phyloP scores from a whole-genome alignment of 2,888 invertebrate species.

The Drosophila monieri region DNA sequence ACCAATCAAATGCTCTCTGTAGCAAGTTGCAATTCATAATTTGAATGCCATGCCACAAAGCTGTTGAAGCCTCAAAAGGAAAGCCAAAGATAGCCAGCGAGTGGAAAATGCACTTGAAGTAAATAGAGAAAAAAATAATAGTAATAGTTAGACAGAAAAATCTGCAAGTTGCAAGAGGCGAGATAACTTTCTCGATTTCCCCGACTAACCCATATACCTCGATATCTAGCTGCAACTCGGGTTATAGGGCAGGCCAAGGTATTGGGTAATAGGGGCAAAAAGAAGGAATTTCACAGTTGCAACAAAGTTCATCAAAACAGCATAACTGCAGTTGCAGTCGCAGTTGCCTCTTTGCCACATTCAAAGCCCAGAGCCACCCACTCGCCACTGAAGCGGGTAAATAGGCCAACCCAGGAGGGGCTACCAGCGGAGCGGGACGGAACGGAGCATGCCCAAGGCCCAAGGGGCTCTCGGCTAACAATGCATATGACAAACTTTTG shows the following conservation, averaged over 20 bases:
- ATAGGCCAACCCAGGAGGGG: slow-evolving; percentile 33
- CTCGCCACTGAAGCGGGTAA: slow-evolving; percentile 41
- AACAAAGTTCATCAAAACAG: slow-evolving; percentile 71
- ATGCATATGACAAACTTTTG: slow-evolving; percentile 80
- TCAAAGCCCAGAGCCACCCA: slow-evolving; percentile 29
- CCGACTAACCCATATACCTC: slow-evolving; percentile 17
- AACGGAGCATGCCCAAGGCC: slow-evolving; percentile 17
- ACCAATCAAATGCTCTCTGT: slow-evolving; percentile 51
- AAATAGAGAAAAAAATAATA: background rate
- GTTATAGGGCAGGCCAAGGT: slow-evolving; percentile 7
- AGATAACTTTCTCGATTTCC: slow-evolving; percentile 1
- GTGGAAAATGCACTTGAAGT: slow-evolving; percentile 2
- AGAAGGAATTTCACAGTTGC: slow-evolving; percentile 35
- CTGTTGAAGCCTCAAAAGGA: slow-evolving; percentile 1
- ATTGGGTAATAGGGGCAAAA: slow-evolving; percentile 15
- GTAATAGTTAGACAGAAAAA: background rate
- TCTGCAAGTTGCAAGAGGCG: background rate
- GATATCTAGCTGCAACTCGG: slow-evolving; percentile 5
- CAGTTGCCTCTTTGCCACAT: slow-evolving; percentile 48
- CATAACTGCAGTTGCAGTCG: slow-evolving; percentile 51
- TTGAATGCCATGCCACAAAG: slow-evolving; percentile 15
- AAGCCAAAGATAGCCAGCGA: slow-evolving; percentile 11
- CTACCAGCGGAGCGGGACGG: background rate
- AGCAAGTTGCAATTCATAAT: slow-evolving; percentile 31
- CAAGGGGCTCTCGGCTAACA: slow-evolving; percentile 69